phyloP scores from a whole-genome alignment of 2,113 vertebrate species.

The Oophaga pumilio region DNA sequence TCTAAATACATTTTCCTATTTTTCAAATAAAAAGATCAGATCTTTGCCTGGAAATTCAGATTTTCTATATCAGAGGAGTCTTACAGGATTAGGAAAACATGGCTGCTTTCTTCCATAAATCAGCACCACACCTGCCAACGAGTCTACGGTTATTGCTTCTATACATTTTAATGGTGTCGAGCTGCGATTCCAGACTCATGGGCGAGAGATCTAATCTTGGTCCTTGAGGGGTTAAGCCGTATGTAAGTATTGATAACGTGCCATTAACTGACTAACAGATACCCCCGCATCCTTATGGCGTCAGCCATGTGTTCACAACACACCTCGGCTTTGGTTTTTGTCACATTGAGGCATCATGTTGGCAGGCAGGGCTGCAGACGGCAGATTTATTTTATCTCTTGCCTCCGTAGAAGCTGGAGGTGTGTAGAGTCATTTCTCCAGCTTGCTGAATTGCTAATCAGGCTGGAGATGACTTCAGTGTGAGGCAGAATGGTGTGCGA shows the following conservation, averaged over 20 bases:
- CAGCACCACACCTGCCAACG: too few relatives aligned
- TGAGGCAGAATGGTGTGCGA: not conserved
- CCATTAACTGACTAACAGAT: not conserved
- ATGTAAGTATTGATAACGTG: not conserved
- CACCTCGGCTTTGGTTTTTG: not conserved
- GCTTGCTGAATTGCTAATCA: conserved; percentile 43
- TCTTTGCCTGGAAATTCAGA: too few relatives aligned
- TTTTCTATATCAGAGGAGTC: too few relatives aligned
- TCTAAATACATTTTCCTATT: too few relatives aligned
- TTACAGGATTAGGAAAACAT: too few relatives aligned
- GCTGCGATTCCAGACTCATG: too few relatives aligned
- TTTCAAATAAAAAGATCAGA: too few relatives aligned
- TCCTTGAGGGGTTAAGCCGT: not conserved
- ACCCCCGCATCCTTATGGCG: not conserved
- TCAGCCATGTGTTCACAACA: not conserved
- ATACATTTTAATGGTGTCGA: too few relatives aligned
- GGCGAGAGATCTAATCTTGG: not conserved
- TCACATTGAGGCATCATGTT: not conserved
- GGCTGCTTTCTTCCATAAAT: too few relatives aligned
- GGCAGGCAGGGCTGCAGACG: conserved; percentile 8
- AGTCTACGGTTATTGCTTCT: too few relatives aligned
- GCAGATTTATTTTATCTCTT: not conserved
- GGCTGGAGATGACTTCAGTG: conserved; percentile 12
- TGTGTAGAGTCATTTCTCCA: not conserved
- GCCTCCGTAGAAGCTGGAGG: not conserved